These are phyloP conservation scores for Corvus moneduloides DNA, from an alignment of 2,113 vertebrate genomes.

Conservation along the genomic window DNA sequence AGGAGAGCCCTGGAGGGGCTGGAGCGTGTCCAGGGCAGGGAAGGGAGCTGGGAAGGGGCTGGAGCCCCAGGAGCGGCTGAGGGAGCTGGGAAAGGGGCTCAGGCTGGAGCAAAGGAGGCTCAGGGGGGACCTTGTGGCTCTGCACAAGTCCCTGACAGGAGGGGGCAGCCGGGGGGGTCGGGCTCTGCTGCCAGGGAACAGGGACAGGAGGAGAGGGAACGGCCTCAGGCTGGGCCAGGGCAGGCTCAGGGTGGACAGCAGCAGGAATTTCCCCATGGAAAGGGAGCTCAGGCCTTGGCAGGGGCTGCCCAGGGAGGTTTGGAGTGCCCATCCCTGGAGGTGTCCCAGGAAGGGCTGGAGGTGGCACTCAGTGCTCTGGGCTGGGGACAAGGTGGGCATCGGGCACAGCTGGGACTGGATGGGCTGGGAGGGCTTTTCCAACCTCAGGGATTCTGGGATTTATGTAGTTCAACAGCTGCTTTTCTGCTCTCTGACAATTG, in stretches of 20 bases:
- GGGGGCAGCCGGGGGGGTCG: background rate
- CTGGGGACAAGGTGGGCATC: background rate
- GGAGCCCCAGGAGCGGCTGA: background rate
- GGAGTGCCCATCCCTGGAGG: background rate
- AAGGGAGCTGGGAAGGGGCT: background rate
- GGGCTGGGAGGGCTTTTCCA: background rate
- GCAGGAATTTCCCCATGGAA: background rate
- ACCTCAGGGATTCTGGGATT: background rate
- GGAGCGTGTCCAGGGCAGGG: too few relatives aligned
- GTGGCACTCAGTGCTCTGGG: background rate
- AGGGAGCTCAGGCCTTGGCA: background rate
- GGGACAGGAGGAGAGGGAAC: background rate
- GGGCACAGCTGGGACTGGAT: rapidly evolving
- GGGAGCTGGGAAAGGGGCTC: background rate
- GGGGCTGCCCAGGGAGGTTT: background rate
- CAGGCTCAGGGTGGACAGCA: background rate
- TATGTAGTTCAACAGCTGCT: background rate
- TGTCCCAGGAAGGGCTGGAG: background rate
- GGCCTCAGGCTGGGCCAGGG: background rate
- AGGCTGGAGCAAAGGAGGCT: background rate
- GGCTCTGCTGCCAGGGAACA: background rate
- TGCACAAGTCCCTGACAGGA: background rate
- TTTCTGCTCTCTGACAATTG: background rate
- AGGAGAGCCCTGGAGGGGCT: too few relatives aligned
- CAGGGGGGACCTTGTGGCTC: background rate